Conservation (phyloP, 2,888 invertebrate genomes). For the Pandemis heparana region DNA sequence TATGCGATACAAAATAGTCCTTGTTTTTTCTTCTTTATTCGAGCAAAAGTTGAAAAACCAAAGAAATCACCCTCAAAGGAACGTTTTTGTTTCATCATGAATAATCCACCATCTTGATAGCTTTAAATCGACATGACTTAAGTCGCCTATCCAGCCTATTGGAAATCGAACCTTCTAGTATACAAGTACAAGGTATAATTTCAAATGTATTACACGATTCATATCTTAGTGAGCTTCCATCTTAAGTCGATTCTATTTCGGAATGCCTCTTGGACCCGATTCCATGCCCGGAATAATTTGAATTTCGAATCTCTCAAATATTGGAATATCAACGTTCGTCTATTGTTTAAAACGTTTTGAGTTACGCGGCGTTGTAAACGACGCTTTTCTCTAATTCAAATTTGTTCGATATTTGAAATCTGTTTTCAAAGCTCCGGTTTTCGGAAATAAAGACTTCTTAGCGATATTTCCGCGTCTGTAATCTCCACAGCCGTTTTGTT, state of each 20-base stretch:
- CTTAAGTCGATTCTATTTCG: slow-evolving; percentile 5
- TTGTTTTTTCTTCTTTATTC: neutral
- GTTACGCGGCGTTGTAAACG: slow-evolving; percentile 2
- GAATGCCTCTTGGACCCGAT: slow-evolving; percentile 3
- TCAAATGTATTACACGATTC: neutral
- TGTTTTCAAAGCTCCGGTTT: too few relatives aligned
- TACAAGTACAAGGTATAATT: neutral
- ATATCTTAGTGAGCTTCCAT: slow-evolving; percentile 1
- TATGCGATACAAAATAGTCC: neutral
- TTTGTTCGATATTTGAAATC: too few relatives aligned
- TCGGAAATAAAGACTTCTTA: too few relatives aligned
- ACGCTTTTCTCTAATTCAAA: neutral
- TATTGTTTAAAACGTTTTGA: slow-evolving; percentile 1
- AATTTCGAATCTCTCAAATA: slow-evolving; percentile 20
- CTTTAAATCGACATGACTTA: neutral
- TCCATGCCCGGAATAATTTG: neutral
- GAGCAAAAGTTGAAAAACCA: slow-evolving; percentile 1
- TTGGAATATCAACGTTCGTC: slow-evolving; percentile 12
- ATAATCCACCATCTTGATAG: neutral
- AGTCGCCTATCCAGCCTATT: neutral
- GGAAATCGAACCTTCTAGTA: neutral
- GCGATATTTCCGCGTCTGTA: too few relatives aligned
- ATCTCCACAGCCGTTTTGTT: too few relatives aligned
- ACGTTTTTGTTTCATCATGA: slow-evolving; percentile 12
- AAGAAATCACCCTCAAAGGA: slow-evolving; percentile 4